Conservation (phyloP, 1,140 invertebrate species). For the Monochamus saltuarius region DNA sequence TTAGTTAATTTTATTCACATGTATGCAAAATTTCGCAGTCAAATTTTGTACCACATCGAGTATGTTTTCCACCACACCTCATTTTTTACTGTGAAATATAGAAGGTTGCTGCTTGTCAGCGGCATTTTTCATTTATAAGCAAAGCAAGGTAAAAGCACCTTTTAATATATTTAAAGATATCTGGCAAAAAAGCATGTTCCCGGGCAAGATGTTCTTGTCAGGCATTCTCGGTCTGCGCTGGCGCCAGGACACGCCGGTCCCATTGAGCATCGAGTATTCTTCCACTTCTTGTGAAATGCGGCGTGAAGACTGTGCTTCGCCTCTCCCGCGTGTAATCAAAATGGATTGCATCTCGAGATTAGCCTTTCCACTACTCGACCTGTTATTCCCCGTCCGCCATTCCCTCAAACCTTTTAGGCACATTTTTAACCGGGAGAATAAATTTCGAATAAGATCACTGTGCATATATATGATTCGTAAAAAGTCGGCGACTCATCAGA, state of each 20-base stretch:
- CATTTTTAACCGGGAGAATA: conserved; percentile 45
- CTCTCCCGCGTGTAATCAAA: conserved; percentile 46
- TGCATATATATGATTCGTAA: conserved; percentile 38
- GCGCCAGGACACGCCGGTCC: conserved; percentile 10
- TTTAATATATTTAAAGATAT: too few species aligned
- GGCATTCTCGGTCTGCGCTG: conserved; percentile 18
- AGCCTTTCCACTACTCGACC: conserved; percentile 34
- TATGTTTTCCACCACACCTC: too few species aligned
- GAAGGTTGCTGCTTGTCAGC: too few species aligned
- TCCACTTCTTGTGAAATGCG: conserved; percentile 40
- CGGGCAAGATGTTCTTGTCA: conserved; percentile 20
- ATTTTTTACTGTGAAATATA: too few species aligned
- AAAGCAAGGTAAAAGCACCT: too few species aligned
- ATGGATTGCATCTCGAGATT: conserved; percentile 46
- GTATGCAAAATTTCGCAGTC: too few species aligned
- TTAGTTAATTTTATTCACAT: too few species aligned
- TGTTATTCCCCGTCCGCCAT: conserved; percentile 15
- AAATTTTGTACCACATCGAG: too few species aligned
- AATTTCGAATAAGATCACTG: conserved; percentile 43
- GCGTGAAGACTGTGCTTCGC: conserved; percentile 36
- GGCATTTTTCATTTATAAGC: too few species aligned
- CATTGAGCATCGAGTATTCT: conserved; percentile 24
- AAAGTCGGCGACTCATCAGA: conserved; percentile 26
- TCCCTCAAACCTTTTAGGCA: conserved; percentile 36
- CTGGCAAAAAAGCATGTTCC: conserved; percentile 11